phyloP scores from a whole-genome alignment of 1,140 invertebrate species.

The Caenorhabditis briggsae region DNA sequence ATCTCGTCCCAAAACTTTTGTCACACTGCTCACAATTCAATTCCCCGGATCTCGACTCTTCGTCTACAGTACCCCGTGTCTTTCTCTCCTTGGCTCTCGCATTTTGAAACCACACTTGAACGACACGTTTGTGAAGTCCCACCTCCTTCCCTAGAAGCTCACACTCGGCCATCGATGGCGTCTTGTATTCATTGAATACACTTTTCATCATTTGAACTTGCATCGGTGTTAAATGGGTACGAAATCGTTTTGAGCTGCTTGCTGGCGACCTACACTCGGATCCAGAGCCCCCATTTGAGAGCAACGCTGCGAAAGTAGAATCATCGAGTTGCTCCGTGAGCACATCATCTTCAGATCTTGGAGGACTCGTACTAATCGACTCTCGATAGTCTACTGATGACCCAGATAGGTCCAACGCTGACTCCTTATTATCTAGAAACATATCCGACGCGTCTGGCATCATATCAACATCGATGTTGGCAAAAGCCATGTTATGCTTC shows the following conservation, averaged over 20 bases:
- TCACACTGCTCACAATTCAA: slow-evolving; percentile 69
- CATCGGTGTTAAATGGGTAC: slow-evolving; percentile 77
- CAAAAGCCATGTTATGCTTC: slow-evolving; percentile 65
- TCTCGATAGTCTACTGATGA: slow-evolving; percentile 75
- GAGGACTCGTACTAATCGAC: slow-evolving; percentile 81
- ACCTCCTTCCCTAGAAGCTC: slow-evolving; percentile 87
- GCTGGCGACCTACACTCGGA: slow-evolving; percentile 59
- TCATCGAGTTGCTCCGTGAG: background rate
- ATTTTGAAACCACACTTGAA: slow-evolving; percentile 91
- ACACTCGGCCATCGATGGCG: slow-evolving; percentile 97
- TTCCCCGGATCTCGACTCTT: slow-evolving; percentile 56
- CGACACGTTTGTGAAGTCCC: slow-evolving; percentile 94
- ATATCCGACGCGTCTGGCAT: slow-evolving; percentile 70
- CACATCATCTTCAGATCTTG: slow-evolving; percentile 83
- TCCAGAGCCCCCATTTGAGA: slow-evolving; percentile 54
- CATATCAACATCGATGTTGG: slow-evolving; percentile 69
- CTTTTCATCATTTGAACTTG: slow-evolving; percentile 85
- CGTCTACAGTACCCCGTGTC: slow-evolving; percentile 80
- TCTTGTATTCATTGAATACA: slow-evolving; percentile 94
- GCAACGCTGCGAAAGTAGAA: background rate
- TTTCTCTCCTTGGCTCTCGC: slow-evolving; percentile 99
- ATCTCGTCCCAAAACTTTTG: slow-evolving; percentile 68
- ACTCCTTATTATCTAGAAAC: slow-evolving; percentile 11
- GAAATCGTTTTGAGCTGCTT: slow-evolving; percentile 72
- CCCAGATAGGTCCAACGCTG: background rate